Evolutionary conservation across 2,888 invertebrate genomes (phyloP), one percentile per base, ranked within the genome.

Genomic region (Argyresthia goedartella): DNA sequence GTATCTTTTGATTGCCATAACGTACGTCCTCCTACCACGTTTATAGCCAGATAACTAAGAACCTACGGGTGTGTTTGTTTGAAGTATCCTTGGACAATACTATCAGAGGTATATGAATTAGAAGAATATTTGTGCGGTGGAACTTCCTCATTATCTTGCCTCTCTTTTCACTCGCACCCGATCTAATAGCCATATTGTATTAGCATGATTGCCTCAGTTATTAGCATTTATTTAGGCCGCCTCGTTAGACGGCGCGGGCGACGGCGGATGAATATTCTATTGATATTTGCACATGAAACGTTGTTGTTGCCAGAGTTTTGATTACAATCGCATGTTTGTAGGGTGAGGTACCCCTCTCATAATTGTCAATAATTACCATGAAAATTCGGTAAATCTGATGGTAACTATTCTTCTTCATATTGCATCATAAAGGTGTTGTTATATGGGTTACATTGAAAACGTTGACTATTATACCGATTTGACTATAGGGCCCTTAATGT

Each of bases 161-260:
- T 10, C 42, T 16, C 33, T 16, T 46, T n/a, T 59, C 49, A 54
- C 55, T 73, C 71, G 60, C 16, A 57, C 67, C 70, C 52, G 59
- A n/a, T 25, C n/a, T 50, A 53, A 55, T 55, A 52, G 63, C 67
- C 68, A 71, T 74, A 76, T 73, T 71, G 71, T 75, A 73, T 78
- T 76, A 80, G 73, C 73, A 79, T 76, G 78, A 79, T 80, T 80
- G 75, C 71, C 64, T 59, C 59, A 67, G 73, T 74, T 77, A 79
- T 78, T 76, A 77, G 76, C 78, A 80, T 79, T 80, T 77, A 74
- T 79, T 81, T 75, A 72, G 73, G 71, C 66, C 59, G 71, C 66
- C 69, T 76, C 72, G 72, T 74, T 74, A 75, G 71, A 60, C 55
- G 59, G 63, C 60, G 60, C 56, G 61, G 61, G 14, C 61, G 69